A percentile compares a stretch with the other conserved stretches of the same genome.
Evolutionary conservation across 2,797 vertebrate genomes (phyloP).

Genomic region (Peromyscus nudipes): DNA sequence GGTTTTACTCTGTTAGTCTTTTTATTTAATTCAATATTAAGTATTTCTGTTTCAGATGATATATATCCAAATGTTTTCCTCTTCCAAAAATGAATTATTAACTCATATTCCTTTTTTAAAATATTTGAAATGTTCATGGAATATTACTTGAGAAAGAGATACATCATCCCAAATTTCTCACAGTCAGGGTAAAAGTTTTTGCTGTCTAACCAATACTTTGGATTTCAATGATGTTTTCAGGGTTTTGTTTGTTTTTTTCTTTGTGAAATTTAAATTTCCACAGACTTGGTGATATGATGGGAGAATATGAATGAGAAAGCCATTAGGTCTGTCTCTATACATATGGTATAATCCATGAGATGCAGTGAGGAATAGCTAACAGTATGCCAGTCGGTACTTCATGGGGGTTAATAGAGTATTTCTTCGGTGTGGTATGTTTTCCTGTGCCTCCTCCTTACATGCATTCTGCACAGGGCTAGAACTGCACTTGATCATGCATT

Average conservation of each 20-base stretch:
- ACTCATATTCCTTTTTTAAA: not conserved
- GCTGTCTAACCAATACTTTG: not conserved
- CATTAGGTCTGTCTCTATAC: not conserved
- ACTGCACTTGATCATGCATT: slow-evolving; percentile 39
- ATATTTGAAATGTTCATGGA: not conserved
- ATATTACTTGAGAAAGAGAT: slow-evolving; percentile 32
- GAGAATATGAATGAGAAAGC: slow-evolving; percentile 33
- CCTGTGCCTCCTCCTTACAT: slow-evolving; percentile 1
- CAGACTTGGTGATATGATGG: not conserved
- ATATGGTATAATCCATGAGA: not conserved
- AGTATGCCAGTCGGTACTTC: slow-evolving; percentile 9
- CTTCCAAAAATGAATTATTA: slow-evolving; percentile 30
- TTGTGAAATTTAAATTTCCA: slow-evolving; percentile 33
- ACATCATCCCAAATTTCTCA: not conserved
- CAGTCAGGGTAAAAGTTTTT: slow-evolving; percentile 25
- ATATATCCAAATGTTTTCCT: not conserved
- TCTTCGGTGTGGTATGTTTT: slow-evolving; percentile 8
- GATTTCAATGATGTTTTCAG: not conserved
- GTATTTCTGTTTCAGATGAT: slow-evolving; percentile 17
- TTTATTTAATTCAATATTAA: not conserved
- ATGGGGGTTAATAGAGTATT: not conserved
- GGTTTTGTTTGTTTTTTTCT: not conserved
- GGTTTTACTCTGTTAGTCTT: not conserved
- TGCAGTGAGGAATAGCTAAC: not conserved
- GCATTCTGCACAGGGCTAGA: not conserved